These are phyloP conservation scores for Drosophila nr. perissopoda DNA, from an alignment of 2,888 invertebrate species.

Conservation along the genomic window DNA sequence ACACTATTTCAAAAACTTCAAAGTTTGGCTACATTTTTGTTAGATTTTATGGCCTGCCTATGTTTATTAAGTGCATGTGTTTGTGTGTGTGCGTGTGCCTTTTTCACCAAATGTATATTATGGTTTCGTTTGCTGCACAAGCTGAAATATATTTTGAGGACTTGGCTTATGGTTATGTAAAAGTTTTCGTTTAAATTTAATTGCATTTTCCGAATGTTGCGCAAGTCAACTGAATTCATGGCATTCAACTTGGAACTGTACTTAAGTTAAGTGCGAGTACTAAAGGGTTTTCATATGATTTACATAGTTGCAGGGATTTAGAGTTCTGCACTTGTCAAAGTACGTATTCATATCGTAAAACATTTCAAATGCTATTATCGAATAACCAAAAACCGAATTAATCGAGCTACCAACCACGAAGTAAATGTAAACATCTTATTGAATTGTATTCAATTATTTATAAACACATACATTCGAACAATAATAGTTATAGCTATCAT, in stretches of 20 bases:
- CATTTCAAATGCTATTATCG: slow-evolving; percentile 39
- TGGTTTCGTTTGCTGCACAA: slow-evolving; percentile 51
- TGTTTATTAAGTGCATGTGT: slow-evolving; percentile 8
- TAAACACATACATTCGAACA: slow-evolving; percentile 68
- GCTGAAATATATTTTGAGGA: slow-evolving; percentile 23
- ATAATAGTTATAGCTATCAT: slow-evolving; percentile 72
- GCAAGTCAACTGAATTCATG: slow-evolving; percentile 16
- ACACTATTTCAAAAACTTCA: slow-evolving; percentile 49
- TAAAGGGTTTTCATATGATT: slow-evolving; percentile 34
- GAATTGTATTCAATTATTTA: slow-evolving; percentile 49
- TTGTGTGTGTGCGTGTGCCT: slow-evolving; percentile 37
- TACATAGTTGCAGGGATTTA: neutral
- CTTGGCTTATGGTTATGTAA: slow-evolving; percentile 47
- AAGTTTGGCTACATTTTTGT: slow-evolving; percentile 53
- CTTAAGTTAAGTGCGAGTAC: neutral
- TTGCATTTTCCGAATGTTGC: slow-evolving; percentile 24
- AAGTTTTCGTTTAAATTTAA: slow-evolving; percentile 54
- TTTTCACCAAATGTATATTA: slow-evolving; percentile 62
- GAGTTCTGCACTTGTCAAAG: slow-evolving; percentile 2
- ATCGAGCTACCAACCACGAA: slow-evolving; percentile 13
- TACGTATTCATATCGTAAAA: slow-evolving; percentile 46
- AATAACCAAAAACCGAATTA: slow-evolving; percentile 68
- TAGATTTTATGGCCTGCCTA: slow-evolving; percentile 19
- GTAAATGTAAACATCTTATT: slow-evolving; percentile 20
- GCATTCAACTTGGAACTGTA: slow-evolving; percentile 7